phyloP scores from a whole-genome alignment of 2,797 vertebrate species.

The Nyctibius grandis region DNA sequence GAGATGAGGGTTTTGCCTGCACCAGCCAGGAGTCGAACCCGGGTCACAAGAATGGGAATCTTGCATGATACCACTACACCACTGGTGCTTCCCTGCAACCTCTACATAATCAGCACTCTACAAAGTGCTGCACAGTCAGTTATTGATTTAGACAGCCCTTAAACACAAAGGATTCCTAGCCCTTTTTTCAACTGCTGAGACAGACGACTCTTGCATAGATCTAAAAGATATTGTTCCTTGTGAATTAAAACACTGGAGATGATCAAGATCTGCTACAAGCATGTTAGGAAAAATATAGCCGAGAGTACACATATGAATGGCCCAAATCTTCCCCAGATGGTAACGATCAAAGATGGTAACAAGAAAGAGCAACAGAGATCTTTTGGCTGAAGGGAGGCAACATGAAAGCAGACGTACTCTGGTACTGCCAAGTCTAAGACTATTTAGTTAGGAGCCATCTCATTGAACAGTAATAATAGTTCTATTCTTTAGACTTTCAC shows the following conservation, averaged over 20 bases:
- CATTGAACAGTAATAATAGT: neutral
- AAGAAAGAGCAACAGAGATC: neutral
- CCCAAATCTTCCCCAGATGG: too few relatives aligned
- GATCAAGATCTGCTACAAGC: neutral
- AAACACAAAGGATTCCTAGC: neutral
- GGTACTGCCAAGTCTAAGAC: neutral
- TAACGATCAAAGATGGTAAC: neutral
- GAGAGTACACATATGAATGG: neutral
- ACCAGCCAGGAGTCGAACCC: constrained; percentile 99
- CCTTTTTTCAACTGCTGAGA: neutral
- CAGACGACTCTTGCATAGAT: neutral
- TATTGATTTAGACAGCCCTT: neutral
- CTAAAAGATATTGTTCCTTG: neutral
- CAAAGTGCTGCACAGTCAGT: neutral
- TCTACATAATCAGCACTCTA: rapidly evolving
- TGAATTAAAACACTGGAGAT: neutral
- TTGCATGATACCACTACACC: constrained; percentile 90
- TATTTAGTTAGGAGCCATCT: neutral
- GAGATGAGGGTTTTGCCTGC: neutral
- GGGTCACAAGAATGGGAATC: constrained; percentile 99
- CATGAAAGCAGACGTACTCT: neutral
- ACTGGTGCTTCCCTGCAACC: rapidly evolving
- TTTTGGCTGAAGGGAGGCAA: neutral
- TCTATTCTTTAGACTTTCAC: neutral
- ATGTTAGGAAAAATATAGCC: neutral